Evolutionary conservation across 1,140 invertebrate genomes (phyloP).

Genomic region (Euglossa dilemma): DNA sequence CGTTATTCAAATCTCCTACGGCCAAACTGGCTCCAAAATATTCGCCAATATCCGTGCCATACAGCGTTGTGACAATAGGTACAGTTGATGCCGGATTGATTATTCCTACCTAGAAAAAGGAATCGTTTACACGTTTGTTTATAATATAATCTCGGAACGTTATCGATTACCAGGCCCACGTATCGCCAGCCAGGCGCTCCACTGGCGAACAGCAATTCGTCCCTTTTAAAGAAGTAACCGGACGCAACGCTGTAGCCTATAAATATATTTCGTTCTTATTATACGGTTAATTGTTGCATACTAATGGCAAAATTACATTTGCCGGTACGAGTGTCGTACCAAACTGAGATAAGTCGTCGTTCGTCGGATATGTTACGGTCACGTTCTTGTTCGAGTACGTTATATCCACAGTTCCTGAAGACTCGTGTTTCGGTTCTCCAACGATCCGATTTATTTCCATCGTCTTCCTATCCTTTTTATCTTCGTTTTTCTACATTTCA

Average conservation of each 20-base stretch:
- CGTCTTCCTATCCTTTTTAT: no score
- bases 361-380: constrained; percentile 22
- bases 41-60: constrained; percentile 86
- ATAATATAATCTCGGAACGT: not conserved
- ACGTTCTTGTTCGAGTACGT: constrained; percentile 16
- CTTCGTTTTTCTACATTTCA: not conserved
- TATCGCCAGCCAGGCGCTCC: constrained; percentile 83
- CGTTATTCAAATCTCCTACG: constrained; percentile 88
- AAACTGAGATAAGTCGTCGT: constrained; percentile 55
- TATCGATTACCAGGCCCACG: constrained; percentile 73
- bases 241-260: constrained; percentile 85
- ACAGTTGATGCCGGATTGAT: constrained; percentile 70
- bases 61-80: constrained; percentile 55
- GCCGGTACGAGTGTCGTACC: constrained; percentile 50
- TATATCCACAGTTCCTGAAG: constrained; percentile 57
- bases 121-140: not conserved
- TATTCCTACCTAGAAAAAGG: constrained; percentile 57
- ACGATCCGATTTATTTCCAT: constrained; percentile 39
- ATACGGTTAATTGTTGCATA: not conserved
- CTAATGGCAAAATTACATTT: not conserved
- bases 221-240: constrained; percentile 80
- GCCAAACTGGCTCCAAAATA: constrained; percentile 90
- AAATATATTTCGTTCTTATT: constrained; percentile 26
- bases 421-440: constrained; percentile 64
- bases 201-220: constrained; percentile 79